Conservation (phyloP, 35 echinoderm and acorn worm species). For the Heliocidaris erythrogramma region DNA sequence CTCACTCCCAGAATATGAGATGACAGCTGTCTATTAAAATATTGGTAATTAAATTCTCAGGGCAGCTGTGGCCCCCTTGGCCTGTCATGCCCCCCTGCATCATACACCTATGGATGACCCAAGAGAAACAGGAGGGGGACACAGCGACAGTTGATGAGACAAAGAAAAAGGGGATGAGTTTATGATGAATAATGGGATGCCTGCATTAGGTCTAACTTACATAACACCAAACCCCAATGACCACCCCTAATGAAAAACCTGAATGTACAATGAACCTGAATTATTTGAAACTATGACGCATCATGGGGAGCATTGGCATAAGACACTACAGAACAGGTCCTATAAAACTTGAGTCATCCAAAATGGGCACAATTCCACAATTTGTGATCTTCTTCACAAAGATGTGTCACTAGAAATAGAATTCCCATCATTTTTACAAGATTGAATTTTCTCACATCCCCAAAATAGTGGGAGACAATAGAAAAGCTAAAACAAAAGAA, state of each 20-base stretch:
- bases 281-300: not conserved
- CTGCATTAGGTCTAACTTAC: not conserved
- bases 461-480: too few species aligned
- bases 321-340: not conserved
- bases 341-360: not conserved
- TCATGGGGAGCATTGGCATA: not conserved
- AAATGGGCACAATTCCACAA: not conserved
- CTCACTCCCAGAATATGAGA: too few species aligned
- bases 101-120: not conserved
- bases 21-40: too few species aligned
- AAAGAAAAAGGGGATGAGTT: not conserved
- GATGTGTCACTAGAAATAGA: not conserved
- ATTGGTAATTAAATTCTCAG: too few species aligned
- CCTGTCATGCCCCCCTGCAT: not conserved
- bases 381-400: not conserved
- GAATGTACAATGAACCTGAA: not conserved
- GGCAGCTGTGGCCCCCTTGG: too few species aligned
- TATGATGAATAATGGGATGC: not conserved
- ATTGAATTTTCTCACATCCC: not conserved
- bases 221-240: not conserved
- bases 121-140: not conserved
- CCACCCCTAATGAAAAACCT: not conserved
- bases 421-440: not conserved
- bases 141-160: too few species aligned
- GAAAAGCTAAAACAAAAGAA: too few species aligned